Evolutionary conservation across 1,140 invertebrate species (phyloP), one percentile per base, ranked within the genome.

Genomic region (Lineus longissimus): DNA sequence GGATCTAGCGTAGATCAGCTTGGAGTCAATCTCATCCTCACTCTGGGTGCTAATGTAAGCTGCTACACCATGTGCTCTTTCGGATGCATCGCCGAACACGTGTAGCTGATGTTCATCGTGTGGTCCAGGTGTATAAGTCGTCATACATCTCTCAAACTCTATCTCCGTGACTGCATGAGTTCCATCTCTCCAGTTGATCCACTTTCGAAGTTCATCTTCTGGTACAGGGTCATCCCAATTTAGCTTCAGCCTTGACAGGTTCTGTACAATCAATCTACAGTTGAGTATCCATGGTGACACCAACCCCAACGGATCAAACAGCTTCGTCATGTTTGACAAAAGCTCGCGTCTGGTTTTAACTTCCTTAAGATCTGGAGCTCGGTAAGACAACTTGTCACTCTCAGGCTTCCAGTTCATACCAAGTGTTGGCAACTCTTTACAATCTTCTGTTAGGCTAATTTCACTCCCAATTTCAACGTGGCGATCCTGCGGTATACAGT

Each of bases 281-380:
- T 51, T 51, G 4, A 51, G n/a, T 7, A 51, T 51, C 47, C 47
- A 51, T 7, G 47, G 47, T n/a, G 47, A 51, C 25, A 51, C 47
- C 25, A 51, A 27, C n/a, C 47, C 47, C n/a, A 51, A n/a, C 25
- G 47, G 47, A n/a, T 51, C 47, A 51, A 51, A 51, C 4, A 51
- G 47, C n/a, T 51, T 51, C 4, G 47, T 51, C 47, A 51, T 51
- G 25, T 51, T 51, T n/a, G 47, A 51, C n/a, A 51, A 9, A 23
- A 51, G 47, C 25, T 51, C n/a, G 6, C 47, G 6, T 51, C 47
- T 4, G 9, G 6, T 51, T n/a, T 4, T 51, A 51, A 51, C 47
- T 9, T 19, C 25, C 47, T 51, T 51, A 6, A 51, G n/a, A 7
- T 51, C 47, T 51, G 47, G 47, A 7, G 47, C 47, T 51, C 47